phyloP scores from a whole-genome alignment of 2,113 vertebrate species.

The Nestor notabilis region DNA sequence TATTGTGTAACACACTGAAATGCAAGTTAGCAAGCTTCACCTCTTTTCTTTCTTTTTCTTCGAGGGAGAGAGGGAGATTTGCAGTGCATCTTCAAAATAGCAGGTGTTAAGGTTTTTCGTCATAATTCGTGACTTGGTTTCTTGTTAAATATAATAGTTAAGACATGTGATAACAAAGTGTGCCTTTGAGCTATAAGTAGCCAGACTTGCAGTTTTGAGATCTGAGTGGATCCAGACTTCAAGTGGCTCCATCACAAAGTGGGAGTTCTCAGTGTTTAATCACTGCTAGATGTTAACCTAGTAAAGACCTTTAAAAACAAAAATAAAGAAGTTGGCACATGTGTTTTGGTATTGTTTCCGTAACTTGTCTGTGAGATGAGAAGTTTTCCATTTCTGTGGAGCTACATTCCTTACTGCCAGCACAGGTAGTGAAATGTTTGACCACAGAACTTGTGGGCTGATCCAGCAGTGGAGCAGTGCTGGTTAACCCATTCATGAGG shows the following conservation, averaged over 20 bases:
- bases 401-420: background rate
- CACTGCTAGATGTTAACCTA: background rate
- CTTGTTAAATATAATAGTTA: constrained; percentile 50
- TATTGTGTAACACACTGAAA: background rate
- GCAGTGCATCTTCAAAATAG: constrained; percentile 39
- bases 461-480: background rate
- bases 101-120: constrained; percentile 31
- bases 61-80: background rate
- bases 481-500: background rate
- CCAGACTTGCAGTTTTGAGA: constrained; percentile 16
- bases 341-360: background rate
- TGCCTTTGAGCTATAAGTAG: constrained; percentile 42
- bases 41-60: background rate
- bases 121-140: constrained; percentile 53
- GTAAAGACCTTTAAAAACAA: background rate
- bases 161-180: constrained; percentile 49
- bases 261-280: constrained; percentile 17
- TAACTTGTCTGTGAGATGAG: background rate
- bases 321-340: background rate
- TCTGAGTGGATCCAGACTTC: constrained; percentile 1
- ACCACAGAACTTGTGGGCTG: background rate
- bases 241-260: constrained; percentile 5
- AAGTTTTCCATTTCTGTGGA: background rate
- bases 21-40: background rate
- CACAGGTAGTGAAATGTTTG: background rate